Evolutionary conservation across 2,888 invertebrate genomes (phyloP).

Genomic region (Drosophila sordidula): DNA sequence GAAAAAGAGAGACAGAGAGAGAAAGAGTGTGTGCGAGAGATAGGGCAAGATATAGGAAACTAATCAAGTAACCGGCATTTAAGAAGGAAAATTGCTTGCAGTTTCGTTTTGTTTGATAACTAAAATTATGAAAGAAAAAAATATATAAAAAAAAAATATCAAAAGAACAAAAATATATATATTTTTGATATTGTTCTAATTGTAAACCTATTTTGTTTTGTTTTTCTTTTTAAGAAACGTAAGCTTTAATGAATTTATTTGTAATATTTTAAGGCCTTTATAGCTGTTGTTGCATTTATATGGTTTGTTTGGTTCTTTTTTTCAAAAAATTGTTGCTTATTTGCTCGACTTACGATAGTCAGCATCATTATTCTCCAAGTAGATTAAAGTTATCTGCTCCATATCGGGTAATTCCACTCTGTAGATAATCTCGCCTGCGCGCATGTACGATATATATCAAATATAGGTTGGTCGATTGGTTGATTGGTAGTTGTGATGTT

Average conservation of each 20-base stretch:
- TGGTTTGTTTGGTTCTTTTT: slow-evolving; percentile 55
- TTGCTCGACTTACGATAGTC: slow-evolving; percentile 86
- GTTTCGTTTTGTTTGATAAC: slow-evolving; percentile 48
- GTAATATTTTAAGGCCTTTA: slow-evolving; percentile 56
- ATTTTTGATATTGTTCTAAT: slow-evolving; percentile 49
- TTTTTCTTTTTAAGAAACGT: slow-evolving; percentile 30
- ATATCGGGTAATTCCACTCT: slow-evolving; percentile 96
- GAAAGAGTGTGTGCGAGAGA: slow-evolving; percentile 19
- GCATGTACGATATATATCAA: slow-evolving; percentile 36
- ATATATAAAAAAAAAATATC: slow-evolving; percentile 15
- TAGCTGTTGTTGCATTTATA: slow-evolving; percentile 60
- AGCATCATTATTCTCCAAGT: slow-evolving; percentile 92
- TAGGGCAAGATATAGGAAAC: slow-evolving; percentile 44
- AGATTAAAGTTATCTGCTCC: slow-evolving; percentile 97
- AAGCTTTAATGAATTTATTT: slow-evolving; percentile 59
- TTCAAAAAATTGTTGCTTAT: slow-evolving; percentile 69
- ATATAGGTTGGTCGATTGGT: slow-evolving; percentile 30
- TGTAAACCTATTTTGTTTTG: slow-evolving; percentile 33
- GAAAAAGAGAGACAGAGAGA: slow-evolving; percentile 30
- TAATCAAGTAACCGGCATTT: slow-evolving; percentile 47
- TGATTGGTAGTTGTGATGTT: slow-evolving; percentile 55
- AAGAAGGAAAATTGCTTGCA: slow-evolving; percentile 53
- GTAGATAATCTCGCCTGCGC: slow-evolving; percentile 94
- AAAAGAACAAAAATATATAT: slow-evolving; percentile 42
- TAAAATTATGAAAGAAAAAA: slow-evolving; percentile 22